Base-by-base conservation (phyloP, 2,888 invertebrate genomes). In the Prionchulus punctatus region DNA sequence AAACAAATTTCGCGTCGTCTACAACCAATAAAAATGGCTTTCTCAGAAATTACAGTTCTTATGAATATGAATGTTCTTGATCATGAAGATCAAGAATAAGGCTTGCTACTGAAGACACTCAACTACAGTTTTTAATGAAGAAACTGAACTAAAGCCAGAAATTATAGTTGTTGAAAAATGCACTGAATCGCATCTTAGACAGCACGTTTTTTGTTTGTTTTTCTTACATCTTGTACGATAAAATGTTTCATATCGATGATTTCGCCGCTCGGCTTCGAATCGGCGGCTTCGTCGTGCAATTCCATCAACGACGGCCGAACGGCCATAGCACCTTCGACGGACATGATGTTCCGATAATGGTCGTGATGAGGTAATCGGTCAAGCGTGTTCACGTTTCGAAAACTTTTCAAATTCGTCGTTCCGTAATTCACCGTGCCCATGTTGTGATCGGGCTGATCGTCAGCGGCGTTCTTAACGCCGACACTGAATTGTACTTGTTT, bases 271-370 rank as follows among this genome's bases (percentile, higher is more conserved):
- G 4, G 28, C 18, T 36, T 36, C 36, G 7, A 18, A 12, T 30
- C 30, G n/a, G 23, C 7, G 26, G 26, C 12, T 53, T 66, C 68
- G 57, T 72, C 71, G 59, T 73, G 73, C 15, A 74, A 64, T 61
- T 73, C 71, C 45, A 70, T 71, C 1, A 74, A 61, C 1, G 74
- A 73, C 3, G 74, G 74, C 57, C 74, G 58, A n/a, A 60, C 60
- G 51, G 60, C 59, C 43, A 67, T 62, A 30, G 64, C 67, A 4
- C 66, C 69, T 47, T 66, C 65, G 2, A 71, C 61, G 18, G 69
- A 69, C 60, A 69, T 60, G 28, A 71, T 61, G 62, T 75, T 74
- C 30, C 75, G 67, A 61, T 78, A 78, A 64, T 77, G 75, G 59
- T 78, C 77, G 31, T 72, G 70, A 45, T 74, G 67, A 1, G 78